Conservation (phyloP, 1,140 invertebrate species). For the Druon quercuslanigerum region DNA sequence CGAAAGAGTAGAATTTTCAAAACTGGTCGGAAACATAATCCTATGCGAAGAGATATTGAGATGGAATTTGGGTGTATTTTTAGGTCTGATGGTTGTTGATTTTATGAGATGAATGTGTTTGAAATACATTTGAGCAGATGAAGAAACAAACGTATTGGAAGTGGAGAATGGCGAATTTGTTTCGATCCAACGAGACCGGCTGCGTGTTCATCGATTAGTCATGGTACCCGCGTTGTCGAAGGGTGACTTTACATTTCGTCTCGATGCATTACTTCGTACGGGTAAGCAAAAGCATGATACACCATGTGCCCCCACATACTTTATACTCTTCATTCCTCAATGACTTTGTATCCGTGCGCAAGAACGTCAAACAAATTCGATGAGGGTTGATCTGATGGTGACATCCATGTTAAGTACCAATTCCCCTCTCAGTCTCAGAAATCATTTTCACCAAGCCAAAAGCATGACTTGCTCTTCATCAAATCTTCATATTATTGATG, state of each 20-base stretch:
- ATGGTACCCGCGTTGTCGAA: constrained; percentile 68
- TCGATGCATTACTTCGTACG: constrained; percentile 60
- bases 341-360: constrained; percentile 54
- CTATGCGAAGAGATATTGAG: not conserved
- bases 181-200: constrained; percentile 64
- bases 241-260: constrained; percentile 71
- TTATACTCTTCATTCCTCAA: constrained; percentile 46
- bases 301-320: constrained; percentile 55
- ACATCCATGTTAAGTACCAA: constrained; percentile 1
- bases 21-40: no score
- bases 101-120: not conserved
- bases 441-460: no score
- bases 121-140: constrained; percentile 11
- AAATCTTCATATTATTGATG: no score
- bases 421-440: no score
- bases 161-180: constrained; percentile 56
- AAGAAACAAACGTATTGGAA: constrained; percentile 29
- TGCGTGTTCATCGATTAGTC: constrained; percentile 74
- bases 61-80: not conserved
- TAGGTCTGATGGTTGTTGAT: not conserved
- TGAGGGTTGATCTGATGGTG: constrained; percentile 17
- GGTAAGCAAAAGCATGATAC: constrained; percentile 42
- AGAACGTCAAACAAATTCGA: constrained; percentile 31
- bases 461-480: no score
- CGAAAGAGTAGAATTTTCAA: no score